A percentile compares a stretch with the other conserved stretches of the same genome.
Conservation (phyloP, 1,140 invertebrate species). For the Vanessa atalanta region DNA sequence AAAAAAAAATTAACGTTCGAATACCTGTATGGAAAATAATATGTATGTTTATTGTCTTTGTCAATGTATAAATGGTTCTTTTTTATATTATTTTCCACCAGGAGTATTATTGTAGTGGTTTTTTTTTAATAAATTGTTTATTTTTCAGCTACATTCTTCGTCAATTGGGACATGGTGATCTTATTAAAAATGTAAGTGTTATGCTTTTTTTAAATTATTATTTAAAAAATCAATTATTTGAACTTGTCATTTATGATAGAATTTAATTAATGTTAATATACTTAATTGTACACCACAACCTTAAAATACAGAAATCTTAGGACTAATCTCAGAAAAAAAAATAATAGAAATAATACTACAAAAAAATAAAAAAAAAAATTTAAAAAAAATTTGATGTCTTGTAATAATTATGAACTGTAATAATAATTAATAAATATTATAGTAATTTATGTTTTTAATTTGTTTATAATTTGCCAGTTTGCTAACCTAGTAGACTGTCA, state of each 20-base stretch:
- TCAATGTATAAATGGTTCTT: not conserved
- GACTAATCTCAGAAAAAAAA: too few species aligned
- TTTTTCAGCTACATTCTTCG: conserved; percentile 80
- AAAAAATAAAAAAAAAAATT: too few species aligned
- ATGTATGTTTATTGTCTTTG: not conserved
- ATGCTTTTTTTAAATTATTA: not conserved
- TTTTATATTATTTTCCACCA: conserved; percentile 19
- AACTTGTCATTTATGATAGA: not conserved
- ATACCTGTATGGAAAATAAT: conserved; percentile 17
- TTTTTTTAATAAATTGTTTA: conserved; percentile 21
- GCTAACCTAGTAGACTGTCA: too few species aligned
- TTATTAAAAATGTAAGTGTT: conserved; percentile 78
- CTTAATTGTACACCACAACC: too few species aligned
- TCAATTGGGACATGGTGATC: conserved; percentile 72
- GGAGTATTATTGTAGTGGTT: not conserved
- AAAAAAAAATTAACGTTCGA: not conserved
- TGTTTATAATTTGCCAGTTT: too few species aligned
- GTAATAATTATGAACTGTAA: too few species aligned
- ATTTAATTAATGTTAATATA: too few species aligned
- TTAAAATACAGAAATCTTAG: too few species aligned
- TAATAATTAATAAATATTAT: too few species aligned
- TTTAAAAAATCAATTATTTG: not conserved
- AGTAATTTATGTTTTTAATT: too few species aligned
- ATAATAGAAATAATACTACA: too few species aligned
- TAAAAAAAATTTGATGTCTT: too few species aligned